Evolutionary conservation across 64 coral and sea anemone species (phyloP), one percentile per base, ranked within the genome.

Genomic region (Orbicella faveolata): DNA sequence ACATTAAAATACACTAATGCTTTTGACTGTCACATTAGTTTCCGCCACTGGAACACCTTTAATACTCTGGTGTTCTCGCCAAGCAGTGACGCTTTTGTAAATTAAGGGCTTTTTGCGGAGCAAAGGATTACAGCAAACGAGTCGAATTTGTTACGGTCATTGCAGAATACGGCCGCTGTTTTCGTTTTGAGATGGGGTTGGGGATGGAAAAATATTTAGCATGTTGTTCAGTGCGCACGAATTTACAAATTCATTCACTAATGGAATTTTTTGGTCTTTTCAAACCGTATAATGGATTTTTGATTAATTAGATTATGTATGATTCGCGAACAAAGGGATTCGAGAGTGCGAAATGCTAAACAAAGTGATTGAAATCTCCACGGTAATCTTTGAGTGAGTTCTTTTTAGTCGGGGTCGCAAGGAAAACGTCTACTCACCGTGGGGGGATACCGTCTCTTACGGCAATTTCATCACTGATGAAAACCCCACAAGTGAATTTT

Each of bases 1-100:
- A 9, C 61, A 83, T 83, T 21, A 68, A 66, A 83, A 68, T 68
- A 48, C 34, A 20, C 81, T 14, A 72, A 85, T 23, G 63, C 82
- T 0, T 72, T 54, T 73, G 21, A 70, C 21, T 19, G 41, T 73
- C 63, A 85, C 21, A 69, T 52, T n/a, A 12, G 68, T 25, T 85
- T 85, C 82, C 82, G 82, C 64, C 82, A 67, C 7, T 70, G 9
- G 4, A 26, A 70, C 67, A 70, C 67, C 67, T 23, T 30, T 30
- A 30, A 30, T 23, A 26, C 67, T 70, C 67, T 23, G 36, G 23
- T 48, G 70, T n/a, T 61, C 16, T 81, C 7, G 25, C 20, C 8
- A 33, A 21, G 6, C 54, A 4, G 57, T 33, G 4, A 19, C 19
- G 39, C 68, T 69, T 85, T 51, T 6, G 44, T 2, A n/a, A 72